Conservation (phyloP, 2,797 vertebrate genomes). For the Tragelaphus eurycerus region DNA sequence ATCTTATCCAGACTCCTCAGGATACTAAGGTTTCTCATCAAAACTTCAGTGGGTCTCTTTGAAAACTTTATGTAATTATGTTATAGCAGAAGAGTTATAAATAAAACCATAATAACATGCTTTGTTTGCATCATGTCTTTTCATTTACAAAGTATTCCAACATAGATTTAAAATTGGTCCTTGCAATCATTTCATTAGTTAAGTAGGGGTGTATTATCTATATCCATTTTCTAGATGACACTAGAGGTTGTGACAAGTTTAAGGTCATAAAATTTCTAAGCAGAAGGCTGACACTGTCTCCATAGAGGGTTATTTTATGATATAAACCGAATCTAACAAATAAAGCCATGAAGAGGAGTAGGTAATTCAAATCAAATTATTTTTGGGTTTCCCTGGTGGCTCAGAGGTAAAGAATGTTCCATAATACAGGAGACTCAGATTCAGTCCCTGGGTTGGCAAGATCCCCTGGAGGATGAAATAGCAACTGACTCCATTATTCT, state of each 20-base stretch:
- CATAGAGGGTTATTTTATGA: not conserved
- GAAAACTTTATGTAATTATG: not conserved
- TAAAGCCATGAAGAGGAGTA: not conserved
- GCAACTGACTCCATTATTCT: not conserved
- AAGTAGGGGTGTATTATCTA: not conserved
- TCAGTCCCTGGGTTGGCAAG: not conserved
- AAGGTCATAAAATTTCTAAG: not conserved
- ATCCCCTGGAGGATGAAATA: not conserved
- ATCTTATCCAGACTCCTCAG: not conserved
- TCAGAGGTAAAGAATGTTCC: not conserved
- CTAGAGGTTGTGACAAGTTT: not conserved
- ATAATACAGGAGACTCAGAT: not conserved
- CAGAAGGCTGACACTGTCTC: not conserved
- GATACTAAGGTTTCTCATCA: not conserved
- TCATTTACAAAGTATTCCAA: not conserved
- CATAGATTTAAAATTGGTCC: not conserved
- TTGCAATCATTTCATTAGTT: not conserved
- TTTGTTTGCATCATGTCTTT: not conserved
- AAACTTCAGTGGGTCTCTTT: not conserved
- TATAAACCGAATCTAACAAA: not conserved
- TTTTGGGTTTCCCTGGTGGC: not conserved
- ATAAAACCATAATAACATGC: not conserved
- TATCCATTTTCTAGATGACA: not conserved
- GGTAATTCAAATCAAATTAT: not conserved
- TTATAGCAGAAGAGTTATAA: not conserved